phyloP scores from a whole-genome alignment of 2,113 vertebrate species.

The Eolophus roseicapilla region DNA sequence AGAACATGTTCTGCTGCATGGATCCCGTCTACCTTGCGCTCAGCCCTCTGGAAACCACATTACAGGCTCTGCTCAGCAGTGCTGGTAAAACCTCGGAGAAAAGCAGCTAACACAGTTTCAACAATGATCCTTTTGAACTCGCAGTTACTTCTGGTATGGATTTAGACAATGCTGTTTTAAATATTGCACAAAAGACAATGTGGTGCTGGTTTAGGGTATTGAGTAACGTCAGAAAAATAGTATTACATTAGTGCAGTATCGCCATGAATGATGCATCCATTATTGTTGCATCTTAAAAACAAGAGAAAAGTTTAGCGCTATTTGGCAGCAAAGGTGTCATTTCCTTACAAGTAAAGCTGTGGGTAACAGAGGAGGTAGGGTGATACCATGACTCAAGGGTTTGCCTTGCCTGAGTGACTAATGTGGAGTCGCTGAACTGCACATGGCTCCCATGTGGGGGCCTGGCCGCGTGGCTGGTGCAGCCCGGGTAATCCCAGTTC shows the following conservation, averaged over 20 bases:
- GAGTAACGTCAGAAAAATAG: neutral
- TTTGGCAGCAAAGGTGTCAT: neutral
- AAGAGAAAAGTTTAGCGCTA: rapidly evolving
- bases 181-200: neutral
- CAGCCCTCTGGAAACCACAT: neutral
- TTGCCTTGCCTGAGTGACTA: neutral
- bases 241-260: neutral
- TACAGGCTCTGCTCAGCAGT: neutral
- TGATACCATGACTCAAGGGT: neutral
- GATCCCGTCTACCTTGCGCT: neutral
- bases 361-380: neutral
- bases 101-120: neutral
- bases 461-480: neutral
- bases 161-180: neutral
- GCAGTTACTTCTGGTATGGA: neutral
- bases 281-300: neutral
- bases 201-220: neutral
- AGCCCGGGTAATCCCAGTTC: neutral
- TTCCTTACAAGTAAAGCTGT: neutral
- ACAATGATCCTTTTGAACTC: neutral
- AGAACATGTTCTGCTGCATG: neutral
- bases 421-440: neutral
- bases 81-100: neutral
- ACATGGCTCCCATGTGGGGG: neutral
- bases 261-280: rapidly evolving